phyloP scores from a whole-genome alignment of 2,888 invertebrate species.

The Macropis europaea region DNA sequence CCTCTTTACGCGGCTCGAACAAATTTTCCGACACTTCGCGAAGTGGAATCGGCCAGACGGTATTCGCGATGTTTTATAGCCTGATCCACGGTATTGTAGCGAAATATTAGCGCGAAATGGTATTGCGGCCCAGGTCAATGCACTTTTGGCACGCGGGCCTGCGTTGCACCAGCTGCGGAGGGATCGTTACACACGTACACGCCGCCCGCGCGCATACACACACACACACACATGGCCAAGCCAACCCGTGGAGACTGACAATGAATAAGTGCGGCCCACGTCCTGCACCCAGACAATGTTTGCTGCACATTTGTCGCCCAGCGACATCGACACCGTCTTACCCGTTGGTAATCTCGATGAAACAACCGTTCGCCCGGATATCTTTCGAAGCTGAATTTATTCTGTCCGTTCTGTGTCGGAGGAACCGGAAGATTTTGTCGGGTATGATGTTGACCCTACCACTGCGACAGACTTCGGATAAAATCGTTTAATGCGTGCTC shows the following conservation, averaged over 20 bases:
- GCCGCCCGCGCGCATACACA: neutral
- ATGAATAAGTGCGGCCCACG: conserved; percentile 48
- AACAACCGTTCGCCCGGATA: neutral
- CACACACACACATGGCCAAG: neutral
- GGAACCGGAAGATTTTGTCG: neutral
- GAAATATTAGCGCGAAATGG: conserved; percentile 56
- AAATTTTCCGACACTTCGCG: conserved; percentile 26
- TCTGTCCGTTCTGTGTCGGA: neutral
- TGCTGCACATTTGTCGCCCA: conserved; percentile 54
- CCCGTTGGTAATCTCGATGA: conserved; percentile 45
- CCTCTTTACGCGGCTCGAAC: conserved; percentile 7
- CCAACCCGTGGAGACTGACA: conserved; percentile 43
- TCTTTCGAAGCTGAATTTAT: conserved; percentile 4
- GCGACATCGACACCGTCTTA: conserved; percentile 54
- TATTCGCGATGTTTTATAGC: conserved; percentile 43
- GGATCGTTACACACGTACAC: conserved; percentile 48
- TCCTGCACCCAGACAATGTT: conserved; percentile 47
- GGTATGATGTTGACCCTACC: no score
- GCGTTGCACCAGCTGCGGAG: conserved; percentile 13
- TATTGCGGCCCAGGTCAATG: conserved; percentile 52
- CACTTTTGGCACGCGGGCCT: conserved; percentile 55
- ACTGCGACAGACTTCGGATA: no score
- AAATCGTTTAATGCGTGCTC: no score
- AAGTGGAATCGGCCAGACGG: conserved; percentile 22
- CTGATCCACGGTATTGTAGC: conserved; percentile 27